Evolutionary conservation across 2,113 vertebrate genomes (phyloP), one percentile per base, ranked within the genome.

Genomic region (Anoplopoma fimbria): DNA sequence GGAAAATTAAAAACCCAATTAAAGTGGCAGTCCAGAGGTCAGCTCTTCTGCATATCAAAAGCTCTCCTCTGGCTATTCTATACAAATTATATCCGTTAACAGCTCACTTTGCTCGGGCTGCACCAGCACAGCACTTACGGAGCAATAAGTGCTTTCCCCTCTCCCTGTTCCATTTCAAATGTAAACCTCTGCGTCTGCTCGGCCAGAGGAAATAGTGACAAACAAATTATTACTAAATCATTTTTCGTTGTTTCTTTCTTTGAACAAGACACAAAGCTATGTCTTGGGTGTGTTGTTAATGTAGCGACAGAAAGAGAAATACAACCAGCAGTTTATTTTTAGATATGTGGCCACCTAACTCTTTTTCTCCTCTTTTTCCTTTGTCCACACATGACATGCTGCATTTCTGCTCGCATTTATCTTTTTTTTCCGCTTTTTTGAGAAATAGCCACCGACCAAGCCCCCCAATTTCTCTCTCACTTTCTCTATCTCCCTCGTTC

Each of bases 1-100:
- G 98, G 97, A 99, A 99, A 99, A 99, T 99, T 98, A 98, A 99
- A 99, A 99, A 98, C 96, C 97, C 97, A 99, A 99, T 99, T 99
- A 99, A 98, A 97, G 97, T 96, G 97, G 97, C 97, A 96, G 96
- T 96, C 97, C 96, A 95, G 96, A 97, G 97, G 97, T 99, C 97
- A 98, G 96, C 98, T 99, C 97, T 94, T 99, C 98, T 99, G 97
- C 98, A 99, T 99, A 99, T 99, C 97, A 99, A 99, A 99, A 99
- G 98, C 95, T 96, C 96, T 99, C 97, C 97, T 97, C 97, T 97
- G 96, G 97, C 97, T 97, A 97, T 98, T 97, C 97, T 94, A 95
- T 95, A 96, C 97, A 99, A 97, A 99, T 98, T 97, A 97, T 98
- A 97, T 98, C 97, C 95, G 97, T 97, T 99, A 98, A 98, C 97